phyloP scores from a whole-genome alignment of 1,140 invertebrate genomes.

The Bilobella aurantiaca region DNA sequence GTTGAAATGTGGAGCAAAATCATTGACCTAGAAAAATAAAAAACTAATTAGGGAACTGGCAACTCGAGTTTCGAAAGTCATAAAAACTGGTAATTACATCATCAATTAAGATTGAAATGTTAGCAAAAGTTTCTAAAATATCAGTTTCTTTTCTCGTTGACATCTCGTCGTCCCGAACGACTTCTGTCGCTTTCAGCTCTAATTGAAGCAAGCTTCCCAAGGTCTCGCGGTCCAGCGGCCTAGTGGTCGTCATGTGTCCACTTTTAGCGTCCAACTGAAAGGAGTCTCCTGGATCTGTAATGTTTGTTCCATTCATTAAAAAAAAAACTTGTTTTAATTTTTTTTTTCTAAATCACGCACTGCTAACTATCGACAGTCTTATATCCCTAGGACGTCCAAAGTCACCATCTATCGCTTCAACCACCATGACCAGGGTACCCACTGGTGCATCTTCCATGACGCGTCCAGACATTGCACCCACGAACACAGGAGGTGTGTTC shows the following conservation, averaged over 20 bases:
- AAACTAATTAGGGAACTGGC: constrained; percentile 44
- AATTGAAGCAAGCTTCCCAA: constrained; percentile 63
- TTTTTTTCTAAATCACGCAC: too few species aligned
- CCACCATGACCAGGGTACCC: constrained; percentile 65
- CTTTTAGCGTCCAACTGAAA: constrained; percentile 65
- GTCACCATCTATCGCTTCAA: constrained; percentile 72
- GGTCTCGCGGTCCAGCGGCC: constrained; percentile 70
- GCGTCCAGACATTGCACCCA: constrained; percentile 63
- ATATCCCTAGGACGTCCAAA: constrained; percentile 62
- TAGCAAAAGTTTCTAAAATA: constrained; percentile 20
- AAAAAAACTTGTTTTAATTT: too few species aligned
- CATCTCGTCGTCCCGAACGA: constrained; percentile 46
- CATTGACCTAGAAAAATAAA: constrained; percentile 68
- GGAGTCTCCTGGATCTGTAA: constrained; percentile 70
- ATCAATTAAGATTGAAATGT: constrained; percentile 45
- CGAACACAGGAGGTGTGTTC: constrained; percentile 69
- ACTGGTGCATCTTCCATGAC: constrained; percentile 73
- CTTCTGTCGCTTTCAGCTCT: constrained; percentile 37
- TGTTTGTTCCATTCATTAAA: constrained; percentile 12
- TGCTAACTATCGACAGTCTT: constrained; percentile 64
- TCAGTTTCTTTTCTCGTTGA: constrained; percentile 49
- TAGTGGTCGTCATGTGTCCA: constrained; percentile 69
- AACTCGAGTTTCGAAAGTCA: not conserved
- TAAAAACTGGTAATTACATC: constrained; percentile 28
- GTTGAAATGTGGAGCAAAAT: constrained; percentile 77